Evolutionary conservation across 2,797 vertebrate genomes (phyloP), one percentile per base, ranked within the genome.

Genomic region (Argentina silus): DNA sequence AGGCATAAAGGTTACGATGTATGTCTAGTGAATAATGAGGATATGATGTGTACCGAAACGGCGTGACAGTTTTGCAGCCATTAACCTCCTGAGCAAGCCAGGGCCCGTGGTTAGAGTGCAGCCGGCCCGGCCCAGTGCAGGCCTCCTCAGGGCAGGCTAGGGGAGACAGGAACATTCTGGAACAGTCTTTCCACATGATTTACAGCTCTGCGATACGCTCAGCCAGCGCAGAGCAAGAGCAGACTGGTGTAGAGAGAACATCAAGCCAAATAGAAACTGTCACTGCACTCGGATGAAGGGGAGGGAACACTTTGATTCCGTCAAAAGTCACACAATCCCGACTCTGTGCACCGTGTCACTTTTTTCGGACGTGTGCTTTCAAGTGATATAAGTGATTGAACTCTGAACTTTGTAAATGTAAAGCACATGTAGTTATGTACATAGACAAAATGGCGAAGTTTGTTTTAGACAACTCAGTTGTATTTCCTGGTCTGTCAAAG

Each of bases 1-100:
- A 88, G 93, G 92, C 91, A 93, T 94, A 95, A 95, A 96, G 95
- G 94, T 96, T 96, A 95, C 91, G 90, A 89, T 95, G 89, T 92
- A 94, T 88, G 86, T 93, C 95, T 93, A 79, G 90, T 94, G 95
- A 95, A 94, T 95, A 95, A 94, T 91, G 94, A 94, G 87, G 88
- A 87, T 92, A 92, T 93, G 90, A 93, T 94, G 91, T 91, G 89
- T 85, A 82, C 79, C 83, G 86, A 91, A 92, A 90, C 85, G 72
- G 85, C 63, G 74, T 93, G 93, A 93, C 88, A 93, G 91, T 90
- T 36, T 81, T 83, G 88, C 81, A 89, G 88, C 87, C 89, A 92
- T 94, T 94, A 93, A 93, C 88, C 87, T 36, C 85, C 70, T 71
- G 85, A 86, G 82, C 80, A 80, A 79, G 81, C 77, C 72, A 68